Conservation (phyloP, 1,140 invertebrate species). For the Procambarus virginalis region DNA sequence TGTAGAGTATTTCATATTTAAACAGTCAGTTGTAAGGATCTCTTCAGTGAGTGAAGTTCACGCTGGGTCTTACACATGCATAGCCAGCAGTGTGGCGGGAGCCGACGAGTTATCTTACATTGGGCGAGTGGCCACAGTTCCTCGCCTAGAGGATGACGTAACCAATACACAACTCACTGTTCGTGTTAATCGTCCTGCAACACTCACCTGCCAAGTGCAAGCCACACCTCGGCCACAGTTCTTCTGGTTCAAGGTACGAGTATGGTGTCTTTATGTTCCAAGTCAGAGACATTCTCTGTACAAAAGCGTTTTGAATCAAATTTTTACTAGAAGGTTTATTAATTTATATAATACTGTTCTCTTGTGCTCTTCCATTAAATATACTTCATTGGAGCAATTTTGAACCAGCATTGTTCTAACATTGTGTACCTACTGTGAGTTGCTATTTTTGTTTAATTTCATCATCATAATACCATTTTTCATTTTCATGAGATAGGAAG, state of each 20-base stretch:
- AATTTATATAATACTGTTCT: neutral
- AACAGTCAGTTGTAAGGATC: slow-evolving; percentile 30
- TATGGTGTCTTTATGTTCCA: neutral
- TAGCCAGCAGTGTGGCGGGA: slow-evolving; percentile 73
- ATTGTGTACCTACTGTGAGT: too few species aligned
- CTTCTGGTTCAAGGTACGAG: slow-evolving; percentile 53
- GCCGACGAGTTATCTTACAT: slow-evolving; percentile 38
- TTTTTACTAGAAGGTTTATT: neutral
- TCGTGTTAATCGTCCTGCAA: slow-evolving; percentile 37
- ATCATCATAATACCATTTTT: too few species aligned
- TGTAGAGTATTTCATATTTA: neutral
- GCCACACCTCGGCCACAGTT: slow-evolving; percentile 47
- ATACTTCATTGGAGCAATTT: too few species aligned
- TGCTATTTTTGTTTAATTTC: too few species aligned
- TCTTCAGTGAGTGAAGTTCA: slow-evolving; percentile 70
- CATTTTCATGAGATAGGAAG: too few species aligned
- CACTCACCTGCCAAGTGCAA: slow-evolving; percentile 33
- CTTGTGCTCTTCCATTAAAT: too few species aligned
- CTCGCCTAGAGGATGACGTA: slow-evolving; percentile 8
- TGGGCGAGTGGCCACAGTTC: slow-evolving; percentile 35
- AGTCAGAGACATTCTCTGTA: neutral
- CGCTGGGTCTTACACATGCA: slow-evolving; percentile 75
- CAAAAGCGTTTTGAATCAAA: neutral
- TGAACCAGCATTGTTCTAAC: too few species aligned
- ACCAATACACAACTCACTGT: slow-evolving; percentile 6